Percentiles rank a stretch among this genome's conserved stretches.
Conservation (phyloP, 2,113 vertebrate genomes). For the Periophthalmus modestus region DNA sequence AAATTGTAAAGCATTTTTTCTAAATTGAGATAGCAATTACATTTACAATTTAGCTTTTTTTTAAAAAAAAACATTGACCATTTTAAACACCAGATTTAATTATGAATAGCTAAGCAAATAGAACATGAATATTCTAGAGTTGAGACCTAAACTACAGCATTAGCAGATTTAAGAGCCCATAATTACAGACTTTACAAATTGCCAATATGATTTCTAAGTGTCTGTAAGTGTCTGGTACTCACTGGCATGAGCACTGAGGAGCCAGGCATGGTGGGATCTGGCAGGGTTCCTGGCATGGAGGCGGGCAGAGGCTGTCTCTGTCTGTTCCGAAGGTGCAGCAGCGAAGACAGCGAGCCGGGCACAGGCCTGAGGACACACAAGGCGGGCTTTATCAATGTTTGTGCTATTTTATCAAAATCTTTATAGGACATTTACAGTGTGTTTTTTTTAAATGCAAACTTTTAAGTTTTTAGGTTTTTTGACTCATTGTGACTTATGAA, state of each 20-base stretch:
- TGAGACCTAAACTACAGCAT: neutral
- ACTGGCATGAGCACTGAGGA: constrained; percentile 98
- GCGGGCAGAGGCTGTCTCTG: constrained; percentile 98
- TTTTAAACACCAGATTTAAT: no score
- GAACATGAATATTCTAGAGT: neutral
- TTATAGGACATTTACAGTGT: neutral
- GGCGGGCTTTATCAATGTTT: neutral
- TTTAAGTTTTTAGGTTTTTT: no score
- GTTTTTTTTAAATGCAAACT: neutral
- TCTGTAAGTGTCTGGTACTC: constrained; percentile 70
- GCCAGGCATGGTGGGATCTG: constrained; percentile 97
- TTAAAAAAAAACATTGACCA: no score
- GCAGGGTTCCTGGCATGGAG: constrained; percentile 98
- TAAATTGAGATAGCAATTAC: no score
- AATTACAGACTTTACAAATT: neutral
- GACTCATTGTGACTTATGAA: no score
- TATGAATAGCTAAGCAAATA: no score
- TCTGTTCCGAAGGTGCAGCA: constrained; percentile 97
- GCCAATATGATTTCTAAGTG: constrained; percentile 43
- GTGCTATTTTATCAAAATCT: neutral
- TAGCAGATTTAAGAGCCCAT: no score
- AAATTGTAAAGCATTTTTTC: no score
- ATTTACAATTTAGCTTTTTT: no score
- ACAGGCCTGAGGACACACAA: constrained; percentile 84
- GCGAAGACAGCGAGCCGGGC: constrained; percentile 96